Evolutionary conservation across 2,888 invertebrate species (phyloP), one percentile per base, ranked within the genome.

Genomic region (Syrista parreyssii): DNA sequence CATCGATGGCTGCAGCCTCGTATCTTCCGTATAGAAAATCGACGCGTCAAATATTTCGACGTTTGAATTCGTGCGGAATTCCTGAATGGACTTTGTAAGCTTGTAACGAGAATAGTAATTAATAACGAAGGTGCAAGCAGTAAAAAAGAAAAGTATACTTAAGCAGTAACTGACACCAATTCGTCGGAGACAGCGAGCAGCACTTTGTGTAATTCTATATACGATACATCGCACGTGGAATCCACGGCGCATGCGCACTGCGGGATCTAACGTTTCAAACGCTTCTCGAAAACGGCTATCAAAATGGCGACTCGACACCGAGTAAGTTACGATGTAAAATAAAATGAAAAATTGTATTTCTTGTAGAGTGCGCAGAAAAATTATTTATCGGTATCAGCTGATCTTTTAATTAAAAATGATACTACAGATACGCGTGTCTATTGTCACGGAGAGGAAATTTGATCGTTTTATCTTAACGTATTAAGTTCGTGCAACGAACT

Each of bases 1-100:
- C 82, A 82, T 82, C 80, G 80, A 82, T 23, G 55, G 23, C 55
- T 55, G 6, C 55, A 23, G 55, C 23, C 9, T 23, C 55, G 55
- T 55, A 55, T 23, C 55, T 9, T 15, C 23, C 23, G 23, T 23
- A 55, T 23, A 23, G 15, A 6, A 55, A 55, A 23, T 55, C 23
- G 23, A 6, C 23, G 15, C 55, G 55, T 55, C 23, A 55, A 23
- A 23, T 23, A 55, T 55, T 55, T 55, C 9, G 55, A 23, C 0
- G 23, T 6, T 55, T 15, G 6, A 40, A 40, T 23, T 55, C 23
- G 6, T 6, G 55, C 23, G 55, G 55, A 9, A 55, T 9, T 55
- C 23, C 23, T 55, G 23, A 23, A 55, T 55, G 55, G 23, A 55
- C 55, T 55, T 23, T 55, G 9, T 55, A 23, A 55, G 23, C 55